phyloP scores from a whole-genome alignment of 2,797 vertebrate species.

The Vireo griseus region DNA sequence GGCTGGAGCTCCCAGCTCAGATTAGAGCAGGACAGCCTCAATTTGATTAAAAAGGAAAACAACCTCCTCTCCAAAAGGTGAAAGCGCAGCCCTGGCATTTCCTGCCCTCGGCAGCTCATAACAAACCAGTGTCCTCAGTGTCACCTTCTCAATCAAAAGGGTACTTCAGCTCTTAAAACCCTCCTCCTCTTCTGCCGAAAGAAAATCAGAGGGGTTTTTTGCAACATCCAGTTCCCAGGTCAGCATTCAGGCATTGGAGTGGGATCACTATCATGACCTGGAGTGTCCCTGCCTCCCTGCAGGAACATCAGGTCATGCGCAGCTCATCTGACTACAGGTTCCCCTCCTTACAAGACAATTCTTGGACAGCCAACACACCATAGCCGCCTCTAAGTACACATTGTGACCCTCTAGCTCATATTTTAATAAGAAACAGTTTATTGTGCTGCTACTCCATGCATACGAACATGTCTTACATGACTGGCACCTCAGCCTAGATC shows the following conservation, averaged over 20 bases:
- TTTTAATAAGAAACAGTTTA: background rate
- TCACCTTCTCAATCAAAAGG: background rate
- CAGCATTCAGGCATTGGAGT: background rate
- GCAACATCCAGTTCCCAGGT: background rate
- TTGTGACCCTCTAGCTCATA: background rate
- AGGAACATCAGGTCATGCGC: background rate
- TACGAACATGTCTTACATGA: background rate
- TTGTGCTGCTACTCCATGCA: background rate
- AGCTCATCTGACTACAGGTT: background rate
- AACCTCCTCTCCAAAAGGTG: background rate
- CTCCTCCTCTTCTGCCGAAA: background rate
- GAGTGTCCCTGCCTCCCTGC: background rate
- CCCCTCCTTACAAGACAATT: background rate
- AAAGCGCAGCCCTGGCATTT: background rate
- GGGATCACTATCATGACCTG: background rate
- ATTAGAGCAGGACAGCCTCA: background rate
- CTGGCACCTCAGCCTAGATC: background rate
- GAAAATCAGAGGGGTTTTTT: background rate
- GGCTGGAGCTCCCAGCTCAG: background rate
- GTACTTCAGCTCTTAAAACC: background rate
- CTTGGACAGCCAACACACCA: background rate
- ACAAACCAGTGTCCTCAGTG: accelerated
- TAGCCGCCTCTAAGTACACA: background rate
- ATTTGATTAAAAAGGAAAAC: background rate
- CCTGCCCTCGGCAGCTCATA: background rate